Percentiles rank a stretch among this genome's conserved stretches.
Conservation (phyloP, 2,797 vertebrate genomes). For the Coccyzus lansbergi region DNA sequence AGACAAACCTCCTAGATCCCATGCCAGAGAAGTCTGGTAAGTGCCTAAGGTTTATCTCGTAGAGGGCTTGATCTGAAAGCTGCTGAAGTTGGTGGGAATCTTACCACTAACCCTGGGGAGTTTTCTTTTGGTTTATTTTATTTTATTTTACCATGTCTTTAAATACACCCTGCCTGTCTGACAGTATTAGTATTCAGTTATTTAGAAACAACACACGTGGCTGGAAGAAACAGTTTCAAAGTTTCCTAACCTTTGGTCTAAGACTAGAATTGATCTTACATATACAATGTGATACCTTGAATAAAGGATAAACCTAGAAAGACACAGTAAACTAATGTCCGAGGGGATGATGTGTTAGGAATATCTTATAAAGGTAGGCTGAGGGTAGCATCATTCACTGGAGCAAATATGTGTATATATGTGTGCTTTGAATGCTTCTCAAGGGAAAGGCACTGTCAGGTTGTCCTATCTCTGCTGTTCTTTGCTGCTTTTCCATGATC, state of each 20-base stretch:
- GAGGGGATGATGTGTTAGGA: not conserved
- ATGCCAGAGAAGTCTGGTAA: slow-evolving; percentile 62
- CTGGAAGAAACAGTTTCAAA: not conserved
- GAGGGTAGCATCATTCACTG: not conserved
- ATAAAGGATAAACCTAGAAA: not conserved
- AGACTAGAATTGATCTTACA: not conserved
- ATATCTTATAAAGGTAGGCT: not conserved
- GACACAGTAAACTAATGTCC: not conserved
- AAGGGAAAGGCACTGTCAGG: not conserved
- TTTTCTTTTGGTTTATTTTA: too few relatives aligned
- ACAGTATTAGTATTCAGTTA: not conserved
- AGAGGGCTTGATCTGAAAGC: not conserved
- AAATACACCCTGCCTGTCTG: not conserved
- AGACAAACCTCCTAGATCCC: slow-evolving; percentile 24
- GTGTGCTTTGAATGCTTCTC: not conserved
- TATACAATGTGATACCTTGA: rapidly evolving
- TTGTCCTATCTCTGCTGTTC: not conserved
- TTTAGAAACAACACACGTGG: not conserved
- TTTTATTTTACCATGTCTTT: not conserved
- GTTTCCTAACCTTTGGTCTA: not conserved
- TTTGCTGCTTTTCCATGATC: not conserved
- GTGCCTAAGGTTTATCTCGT: slow-evolving; percentile 58
- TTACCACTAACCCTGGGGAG: not conserved
- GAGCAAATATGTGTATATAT: rapidly evolving
- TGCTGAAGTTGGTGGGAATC: not conserved